Evolutionary conservation across 2,113 vertebrate species (phyloP).

Genomic region (Ophthalmolycus amberensis): DNA sequence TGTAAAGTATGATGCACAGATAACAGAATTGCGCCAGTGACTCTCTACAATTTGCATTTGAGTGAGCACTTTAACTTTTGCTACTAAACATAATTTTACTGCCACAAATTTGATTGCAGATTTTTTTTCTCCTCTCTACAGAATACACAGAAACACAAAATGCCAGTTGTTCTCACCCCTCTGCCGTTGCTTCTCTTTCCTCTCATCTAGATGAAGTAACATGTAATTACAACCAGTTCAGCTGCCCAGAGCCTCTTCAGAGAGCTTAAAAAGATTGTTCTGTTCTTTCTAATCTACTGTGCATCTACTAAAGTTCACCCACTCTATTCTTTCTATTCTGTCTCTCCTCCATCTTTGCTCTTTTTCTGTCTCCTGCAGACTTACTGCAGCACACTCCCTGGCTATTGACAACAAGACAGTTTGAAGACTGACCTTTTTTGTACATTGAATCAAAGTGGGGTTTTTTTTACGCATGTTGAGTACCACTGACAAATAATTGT

Average conservation of each 20-base stretch:
- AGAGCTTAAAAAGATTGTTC: conserved; percentile 54
- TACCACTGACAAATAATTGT: background rate
- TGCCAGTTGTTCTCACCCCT: conserved; percentile 14
- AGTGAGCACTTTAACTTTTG: conserved; percentile 10
- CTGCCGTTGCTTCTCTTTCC: conserved; percentile 37
- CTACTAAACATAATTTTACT: conserved; percentile 9
- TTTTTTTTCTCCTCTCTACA: background rate
- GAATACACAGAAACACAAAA: conserved; percentile 11
- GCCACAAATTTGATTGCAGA: conserved; percentile 25
- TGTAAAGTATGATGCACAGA: background rate
- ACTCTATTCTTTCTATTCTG: conserved; percentile 22
- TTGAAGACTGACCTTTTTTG: conserved; percentile 15
- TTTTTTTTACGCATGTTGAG: background rate
- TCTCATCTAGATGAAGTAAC: conserved; percentile 61
- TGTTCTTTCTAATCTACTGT: conserved; percentile 46
- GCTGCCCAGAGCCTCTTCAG: conserved; percentile 55
- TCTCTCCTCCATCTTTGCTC: conserved; percentile 15
- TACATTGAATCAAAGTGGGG: background rate
- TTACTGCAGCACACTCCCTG: background rate
- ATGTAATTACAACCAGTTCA: conserved; percentile 70
- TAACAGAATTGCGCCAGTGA: background rate
- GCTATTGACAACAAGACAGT: background rate
- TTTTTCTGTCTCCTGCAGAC: background rate
- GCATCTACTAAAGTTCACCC: conserved; percentile 61
- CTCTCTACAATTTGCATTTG: background rate